phyloP scores from a whole-genome alignment of 2,888 invertebrate genomes.

The Ecliptopera silaceata region DNA sequence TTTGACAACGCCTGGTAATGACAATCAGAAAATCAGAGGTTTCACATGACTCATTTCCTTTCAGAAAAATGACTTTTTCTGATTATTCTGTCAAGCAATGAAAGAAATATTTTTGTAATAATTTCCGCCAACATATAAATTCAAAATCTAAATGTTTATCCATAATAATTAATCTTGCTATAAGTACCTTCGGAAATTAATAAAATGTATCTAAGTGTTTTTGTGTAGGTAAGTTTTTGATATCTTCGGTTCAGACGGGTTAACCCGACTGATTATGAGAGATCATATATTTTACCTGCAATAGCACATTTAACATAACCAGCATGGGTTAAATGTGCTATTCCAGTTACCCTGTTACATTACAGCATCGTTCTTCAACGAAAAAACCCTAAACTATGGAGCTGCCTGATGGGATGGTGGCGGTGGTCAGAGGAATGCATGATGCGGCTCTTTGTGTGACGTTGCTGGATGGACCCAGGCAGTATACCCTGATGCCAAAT shows the following conservation, averaged over 20 bases:
- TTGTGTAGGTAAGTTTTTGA: no score
- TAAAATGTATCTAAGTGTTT: no score
- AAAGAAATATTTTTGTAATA: neutral
- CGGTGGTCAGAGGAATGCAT: slow-evolving; percentile 57
- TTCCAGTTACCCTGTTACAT: no score
- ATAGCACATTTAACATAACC: no score
- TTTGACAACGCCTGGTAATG: neutral
- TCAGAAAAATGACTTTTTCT: neutral
- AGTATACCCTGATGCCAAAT: slow-evolving; percentile 60
- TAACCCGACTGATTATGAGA: no score
- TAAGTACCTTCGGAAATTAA: neutral
- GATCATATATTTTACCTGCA: no score
- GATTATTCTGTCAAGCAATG: neutral
- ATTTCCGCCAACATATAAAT: neutral
- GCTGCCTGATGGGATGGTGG: slow-evolving; percentile 59
- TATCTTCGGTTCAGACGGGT: no score
- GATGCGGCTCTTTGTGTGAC: slow-evolving; percentile 62
- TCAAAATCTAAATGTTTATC: neutral
- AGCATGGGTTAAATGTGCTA: no score
- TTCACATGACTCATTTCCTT: neutral
- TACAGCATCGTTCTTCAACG: no score
- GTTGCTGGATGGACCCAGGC: slow-evolving; percentile 54
- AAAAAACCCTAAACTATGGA: slow-evolving; percentile 38
- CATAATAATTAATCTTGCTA: no score
- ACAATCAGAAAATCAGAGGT: neutral